phyloP scores from a whole-genome alignment of 2,888 invertebrate species.

The Rosalia funebris region DNA sequence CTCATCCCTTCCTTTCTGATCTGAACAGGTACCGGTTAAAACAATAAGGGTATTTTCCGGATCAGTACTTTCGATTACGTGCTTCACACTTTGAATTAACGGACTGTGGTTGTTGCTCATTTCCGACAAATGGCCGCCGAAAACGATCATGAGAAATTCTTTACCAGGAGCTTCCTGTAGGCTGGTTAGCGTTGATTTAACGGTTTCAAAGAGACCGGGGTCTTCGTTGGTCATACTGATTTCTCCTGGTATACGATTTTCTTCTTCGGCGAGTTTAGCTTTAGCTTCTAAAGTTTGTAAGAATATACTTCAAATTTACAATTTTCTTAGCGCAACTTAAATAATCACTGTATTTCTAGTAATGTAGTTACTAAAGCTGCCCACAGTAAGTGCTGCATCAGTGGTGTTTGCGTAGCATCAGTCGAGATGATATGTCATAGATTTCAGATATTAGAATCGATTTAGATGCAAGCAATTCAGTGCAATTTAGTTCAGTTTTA shows the following conservation, averaged over 20 bases:
- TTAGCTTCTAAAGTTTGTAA: conserved; percentile 29
- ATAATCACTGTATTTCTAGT: too few relatives aligned
- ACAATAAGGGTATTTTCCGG: conserved; percentile 51
- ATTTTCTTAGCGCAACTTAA: too few relatives aligned
- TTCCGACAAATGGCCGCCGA: conserved; percentile 51
- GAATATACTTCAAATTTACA: too few relatives aligned
- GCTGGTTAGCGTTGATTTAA: conserved; percentile 46
- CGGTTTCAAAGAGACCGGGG: conserved; percentile 48
- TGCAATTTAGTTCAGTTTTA: too few relatives aligned
- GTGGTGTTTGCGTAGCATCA: too few relatives aligned
- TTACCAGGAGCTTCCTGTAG: conserved; percentile 44
- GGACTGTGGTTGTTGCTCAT: conserved; percentile 50
- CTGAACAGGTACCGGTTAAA: conserved; percentile 51
- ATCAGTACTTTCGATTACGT: conserved; percentile 53
- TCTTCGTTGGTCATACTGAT: conserved; percentile 38
- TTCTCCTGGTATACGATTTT: conserved; percentile 21
- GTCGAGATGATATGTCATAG: too few relatives aligned
- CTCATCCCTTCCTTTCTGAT: conserved; percentile 15
- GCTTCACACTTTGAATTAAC: conserved; percentile 53
- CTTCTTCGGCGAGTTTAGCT: conserved; percentile 35
- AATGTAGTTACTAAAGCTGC: too few relatives aligned
- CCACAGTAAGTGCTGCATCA: too few relatives aligned
- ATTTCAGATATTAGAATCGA: too few relatives aligned
- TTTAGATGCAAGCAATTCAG: too few relatives aligned
- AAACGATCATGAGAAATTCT: conserved; percentile 51